Base-by-base conservation (phyloP, 1,140 invertebrate species). In the Platyura marginata region DNA sequence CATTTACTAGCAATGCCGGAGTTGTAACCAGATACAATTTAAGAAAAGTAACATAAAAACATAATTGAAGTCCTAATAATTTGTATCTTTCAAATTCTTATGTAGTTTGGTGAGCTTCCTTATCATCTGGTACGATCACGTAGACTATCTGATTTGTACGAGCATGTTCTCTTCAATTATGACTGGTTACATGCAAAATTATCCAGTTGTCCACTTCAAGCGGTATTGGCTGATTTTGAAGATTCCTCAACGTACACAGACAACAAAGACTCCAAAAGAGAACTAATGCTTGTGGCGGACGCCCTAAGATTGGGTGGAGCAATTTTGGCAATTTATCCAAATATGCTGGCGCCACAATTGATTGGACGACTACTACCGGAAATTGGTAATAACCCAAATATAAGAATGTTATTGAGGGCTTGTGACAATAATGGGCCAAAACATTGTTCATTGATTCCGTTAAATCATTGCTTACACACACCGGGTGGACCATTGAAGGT, bases 171-270 rank as follows among this genome's bases (percentile, higher is more conserved):
- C 1, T 98, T 98, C 63, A 96, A 96, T 63, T 98, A 97, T 57
- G 79, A 92, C 48, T 98, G 93, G 89, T 67, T 98, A 0, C 90
- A 96, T 57, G 91, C 92, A 0, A 98, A 98, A 62, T 65, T 98
- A 2, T 84, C 81, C 46, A 90, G 88, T 46, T 96, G 93, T 59
- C 92, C 94, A 1, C 67, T 98, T 2, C 93, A 94, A 68, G 79
- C 89, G 0, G 81, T 96, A 2, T 65, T 98, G 9, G 83, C 84
- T 9, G 94, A 98, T 61, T 97, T 94, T 59, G 93, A 98, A 67
- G 94, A 98, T 57, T 81, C 89, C 1, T 82, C 88, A 40, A 67
- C 65, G 2, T 77, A 91, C 57, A 81, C 91, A 22, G 80, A 84
- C 6, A 77, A 89, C 51, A 82, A 86, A 51, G 84, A 89, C 54